A percentile compares a stretch with the other conserved stretches of the same genome.
Evolutionary conservation across 2,113 vertebrate species (phyloP).

Genomic region (Lethenteron reissneri): DNA sequence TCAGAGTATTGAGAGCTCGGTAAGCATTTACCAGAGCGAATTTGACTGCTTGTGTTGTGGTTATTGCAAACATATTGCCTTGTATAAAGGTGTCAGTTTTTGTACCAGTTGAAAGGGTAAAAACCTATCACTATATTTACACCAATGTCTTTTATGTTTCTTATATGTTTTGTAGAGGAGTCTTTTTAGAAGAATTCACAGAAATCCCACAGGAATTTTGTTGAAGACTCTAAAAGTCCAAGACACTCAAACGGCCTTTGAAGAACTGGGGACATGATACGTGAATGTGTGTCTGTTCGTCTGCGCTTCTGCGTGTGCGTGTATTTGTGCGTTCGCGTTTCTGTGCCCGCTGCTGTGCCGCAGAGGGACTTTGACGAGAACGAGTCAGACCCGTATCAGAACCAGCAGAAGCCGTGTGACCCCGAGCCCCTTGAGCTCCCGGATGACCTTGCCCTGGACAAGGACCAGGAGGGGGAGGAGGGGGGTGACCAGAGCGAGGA

Average conservation of each 20-base stretch:
- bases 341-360: background rate
- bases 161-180: background rate
- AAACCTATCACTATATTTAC: background rate
- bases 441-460: constrained; percentile 60
- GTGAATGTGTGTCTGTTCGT: background rate
- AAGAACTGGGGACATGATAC: background rate
- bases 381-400: constrained; percentile 70
- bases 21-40: no score
- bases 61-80: no score
- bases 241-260: no score
- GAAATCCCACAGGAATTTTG: background rate
- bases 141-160: background rate
- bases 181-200: background rate
- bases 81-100: no score
- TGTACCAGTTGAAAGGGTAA: no score
- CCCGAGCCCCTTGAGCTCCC: constrained; percentile 63
- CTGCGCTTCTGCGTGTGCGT: no score
- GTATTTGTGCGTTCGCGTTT: background rate
- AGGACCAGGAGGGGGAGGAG: background rate
- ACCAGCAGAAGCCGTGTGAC: constrained; percentile 43
- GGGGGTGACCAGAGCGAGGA: background rate
- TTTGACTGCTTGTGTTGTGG: no score
- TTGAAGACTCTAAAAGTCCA: background rate
- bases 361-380: constrained; percentile 85
- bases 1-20: no score